Evolutionary conservation across 2,797 vertebrate genomes (phyloP), one percentile per base, ranked within the genome.

Genomic region (Mergus octosetaceus): DNA sequence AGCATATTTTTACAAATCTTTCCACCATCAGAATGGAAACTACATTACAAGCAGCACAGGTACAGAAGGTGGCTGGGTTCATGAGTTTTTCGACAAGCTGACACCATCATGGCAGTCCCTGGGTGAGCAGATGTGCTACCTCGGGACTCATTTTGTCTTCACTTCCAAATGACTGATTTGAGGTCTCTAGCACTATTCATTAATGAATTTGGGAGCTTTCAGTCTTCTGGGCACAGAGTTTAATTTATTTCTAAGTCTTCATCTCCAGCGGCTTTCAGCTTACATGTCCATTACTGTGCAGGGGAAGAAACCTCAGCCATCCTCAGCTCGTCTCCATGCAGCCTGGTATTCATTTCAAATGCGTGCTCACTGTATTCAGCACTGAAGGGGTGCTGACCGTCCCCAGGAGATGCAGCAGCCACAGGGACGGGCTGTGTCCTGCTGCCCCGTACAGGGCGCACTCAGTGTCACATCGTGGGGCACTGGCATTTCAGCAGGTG

Each of bases 321-420:
- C 57, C 24, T 43, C 32, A 22, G 17, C 20, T 30, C 9, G 13
- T 13, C 60, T 13, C 14, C 11, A 4, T 32, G 17, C 24, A 19
- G 22, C 58, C 75, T 11, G 20, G 34, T 4, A 14, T 32, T 58
- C 43, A 6, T 21, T 21, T 17, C 68, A 30, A 49, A 24, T 16
- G 5, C 0, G 1, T 32, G 30, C 10, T 64, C 8, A 27, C 13
- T 27, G 25, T 27, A 53, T 25, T 27, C 4, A 0, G 36, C 17
- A 14, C 43, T 8, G 16, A 22, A 30, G 1, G 13, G 54, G 22
- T 39, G 24, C 47, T 4, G 18, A 6, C 24, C 20, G 2, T 12
- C 47, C 45, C 34, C 13, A 21, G 39, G 28, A 54, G 61, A 28
- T n/a, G 53, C 20, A 58, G 36, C 30, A 21, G 34, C 16, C 51